These are phyloP conservation scores for Serinus canaria DNA, from an alignment of 2,113 vertebrate species.

Conservation along the genomic window DNA sequence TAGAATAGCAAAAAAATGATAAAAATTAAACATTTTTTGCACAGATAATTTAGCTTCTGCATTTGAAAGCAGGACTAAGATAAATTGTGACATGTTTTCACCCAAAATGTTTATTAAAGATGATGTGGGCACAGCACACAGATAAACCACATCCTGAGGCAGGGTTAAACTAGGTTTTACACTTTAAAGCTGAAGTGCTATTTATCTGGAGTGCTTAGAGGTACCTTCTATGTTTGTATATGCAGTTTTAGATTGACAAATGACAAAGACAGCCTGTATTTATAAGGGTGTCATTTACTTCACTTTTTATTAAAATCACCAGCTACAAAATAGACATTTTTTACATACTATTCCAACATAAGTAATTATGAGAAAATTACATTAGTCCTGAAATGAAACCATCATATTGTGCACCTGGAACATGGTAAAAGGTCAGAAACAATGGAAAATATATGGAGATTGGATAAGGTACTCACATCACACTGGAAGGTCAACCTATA, in stretches of 20 bases:
- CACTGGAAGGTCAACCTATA: slow-evolving; percentile 1
- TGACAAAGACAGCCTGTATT: not conserved
- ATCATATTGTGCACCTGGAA: not conserved
- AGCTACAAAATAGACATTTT: slow-evolving; percentile 32
- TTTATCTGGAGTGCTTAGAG: not conserved
- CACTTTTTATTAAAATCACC: slow-evolving; percentile 52
- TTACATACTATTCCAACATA: not conserved
- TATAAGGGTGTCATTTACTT: not conserved
- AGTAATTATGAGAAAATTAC: not conserved
- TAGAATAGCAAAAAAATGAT: not conserved
- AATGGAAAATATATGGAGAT: not conserved
- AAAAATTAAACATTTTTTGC: not conserved
- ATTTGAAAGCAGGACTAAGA: not conserved
- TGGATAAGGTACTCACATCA: not conserved
- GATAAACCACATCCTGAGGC: not conserved
- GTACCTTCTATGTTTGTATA: not conserved
- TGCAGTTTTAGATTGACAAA: not conserved
- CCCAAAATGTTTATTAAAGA: not conserved
- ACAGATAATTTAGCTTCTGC: not conserved
- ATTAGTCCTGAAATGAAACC: not conserved
- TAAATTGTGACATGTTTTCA: not conserved
- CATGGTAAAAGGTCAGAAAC: not conserved
- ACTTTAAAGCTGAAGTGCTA: not conserved
- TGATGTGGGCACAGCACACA: not conserved
- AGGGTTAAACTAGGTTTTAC: not conserved